These are phyloP conservation scores for Pogonognathellus flavescens DNA, from an alignment of 1,140 invertebrate species.

Conservation along the genomic window DNA sequence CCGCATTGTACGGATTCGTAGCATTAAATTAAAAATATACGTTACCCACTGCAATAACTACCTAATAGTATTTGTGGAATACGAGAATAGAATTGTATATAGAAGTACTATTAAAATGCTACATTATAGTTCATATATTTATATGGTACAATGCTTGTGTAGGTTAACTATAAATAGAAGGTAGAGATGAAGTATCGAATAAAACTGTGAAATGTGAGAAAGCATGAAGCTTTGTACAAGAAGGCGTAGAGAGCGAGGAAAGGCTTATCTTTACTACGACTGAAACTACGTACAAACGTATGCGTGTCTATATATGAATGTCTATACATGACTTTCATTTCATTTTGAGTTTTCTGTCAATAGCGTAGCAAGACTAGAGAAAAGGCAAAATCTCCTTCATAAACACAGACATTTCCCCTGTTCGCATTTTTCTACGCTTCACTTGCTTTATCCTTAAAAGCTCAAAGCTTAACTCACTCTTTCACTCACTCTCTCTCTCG, in stretches of 20 bases:
- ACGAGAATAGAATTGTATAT: too few relatives aligned
- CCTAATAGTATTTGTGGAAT: too few relatives aligned
- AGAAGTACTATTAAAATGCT: too few relatives aligned
- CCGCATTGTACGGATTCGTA: too few relatives aligned
- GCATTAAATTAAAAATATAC: too few relatives aligned
- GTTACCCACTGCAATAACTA: too few relatives aligned
- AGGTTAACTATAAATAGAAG: too few relatives aligned
- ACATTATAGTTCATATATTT: too few relatives aligned
- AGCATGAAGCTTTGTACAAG: not conserved
- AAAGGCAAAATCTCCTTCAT: conserved; percentile 18
- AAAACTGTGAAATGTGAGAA: conserved; percentile 5
- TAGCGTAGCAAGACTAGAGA: not conserved
- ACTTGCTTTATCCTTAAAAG: conserved; percentile 43
- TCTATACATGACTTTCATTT: conserved; percentile 28
- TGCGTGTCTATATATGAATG: too few relatives aligned
- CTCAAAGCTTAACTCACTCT: conserved; percentile 36
- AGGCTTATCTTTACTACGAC: not conserved
- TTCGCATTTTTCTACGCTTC: conserved; percentile 38
- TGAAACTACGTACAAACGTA: too few relatives aligned
- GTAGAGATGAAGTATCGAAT: too few relatives aligned
- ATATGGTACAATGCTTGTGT: too few relatives aligned
- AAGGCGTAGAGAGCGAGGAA: not conserved
- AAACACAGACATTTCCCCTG: conserved; percentile 33
- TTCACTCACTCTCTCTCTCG: conserved; percentile 2
- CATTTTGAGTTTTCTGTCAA: conserved; percentile 35